Conservation (phyloP, 2,113 vertebrate species). For the Oreochromis aureus region DNA sequence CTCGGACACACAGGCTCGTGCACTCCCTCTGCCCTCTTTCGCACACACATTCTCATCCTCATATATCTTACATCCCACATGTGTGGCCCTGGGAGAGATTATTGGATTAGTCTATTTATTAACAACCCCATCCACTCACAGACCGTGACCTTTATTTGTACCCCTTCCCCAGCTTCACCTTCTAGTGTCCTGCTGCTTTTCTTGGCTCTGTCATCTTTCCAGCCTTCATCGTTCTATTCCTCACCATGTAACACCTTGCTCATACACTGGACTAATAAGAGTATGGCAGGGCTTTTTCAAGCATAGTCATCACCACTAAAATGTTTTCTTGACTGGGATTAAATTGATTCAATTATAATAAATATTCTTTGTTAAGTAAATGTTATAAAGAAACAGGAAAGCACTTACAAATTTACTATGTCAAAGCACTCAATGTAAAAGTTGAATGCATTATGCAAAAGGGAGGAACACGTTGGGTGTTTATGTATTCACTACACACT, state of each 20-base stretch:
- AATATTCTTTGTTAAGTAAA: neutral
- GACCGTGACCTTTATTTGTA: neutral
- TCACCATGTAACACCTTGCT: neutral
- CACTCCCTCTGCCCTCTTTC: neutral
- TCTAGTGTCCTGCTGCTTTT: neutral
- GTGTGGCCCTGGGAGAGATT: constrained; percentile 14
- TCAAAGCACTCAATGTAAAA: neutral
- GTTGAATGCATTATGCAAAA: neutral
- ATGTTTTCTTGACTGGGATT: neutral
- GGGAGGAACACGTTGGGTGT: neutral
- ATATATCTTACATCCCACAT: constrained; percentile 3
- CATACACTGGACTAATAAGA: neutral
- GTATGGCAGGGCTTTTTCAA: neutral
- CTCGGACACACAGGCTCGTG: neutral
- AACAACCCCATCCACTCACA: neutral
- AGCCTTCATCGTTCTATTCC: neutral
- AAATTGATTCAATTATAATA: neutral
- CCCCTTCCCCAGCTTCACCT: neutral
- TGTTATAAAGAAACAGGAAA: neutral
- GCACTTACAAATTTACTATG: neutral
- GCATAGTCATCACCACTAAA: neutral
- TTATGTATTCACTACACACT: neutral
- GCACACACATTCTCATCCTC: neutral
- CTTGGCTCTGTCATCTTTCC: neutral
- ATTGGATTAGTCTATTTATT: constrained; percentile 33